Percentiles rank a stretch among this genome's conserved stretches.
These are phyloP conservation scores for Calephelis nemesis DNA, from an alignment of 1,140 invertebrate species.

Conservation along the genomic window DNA sequence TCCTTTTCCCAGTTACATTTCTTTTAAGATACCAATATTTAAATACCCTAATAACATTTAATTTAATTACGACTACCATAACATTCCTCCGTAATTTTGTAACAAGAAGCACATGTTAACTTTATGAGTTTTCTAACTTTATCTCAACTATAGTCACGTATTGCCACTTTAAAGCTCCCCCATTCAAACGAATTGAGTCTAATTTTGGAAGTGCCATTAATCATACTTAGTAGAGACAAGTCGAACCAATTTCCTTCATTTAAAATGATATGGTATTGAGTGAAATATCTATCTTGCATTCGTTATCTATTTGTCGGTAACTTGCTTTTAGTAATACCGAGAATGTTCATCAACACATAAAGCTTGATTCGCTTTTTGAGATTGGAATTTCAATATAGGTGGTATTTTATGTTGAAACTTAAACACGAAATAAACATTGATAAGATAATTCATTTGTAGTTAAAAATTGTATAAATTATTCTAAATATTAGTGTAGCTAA, in stretches of 20 bases:
- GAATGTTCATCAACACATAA: neutral
- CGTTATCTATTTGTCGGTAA: conserved; percentile 16
- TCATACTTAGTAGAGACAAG: conserved; percentile 62
- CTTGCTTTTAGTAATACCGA: neutral
- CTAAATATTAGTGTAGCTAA: no score
- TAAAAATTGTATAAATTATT: no score
- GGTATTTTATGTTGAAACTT: neutral
- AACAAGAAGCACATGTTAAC: conserved; percentile 9
- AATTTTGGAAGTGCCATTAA: conserved; percentile 65
- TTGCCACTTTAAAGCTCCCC: conserved; percentile 41
- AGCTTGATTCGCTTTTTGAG: neutral
- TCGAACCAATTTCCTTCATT: conserved; percentile 44
- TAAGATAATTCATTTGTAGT: no score
- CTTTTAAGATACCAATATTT: no score
- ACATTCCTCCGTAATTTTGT: neutral
- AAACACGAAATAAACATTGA: neutral
- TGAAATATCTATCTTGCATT: conserved; percentile 21
- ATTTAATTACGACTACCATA: neutral
- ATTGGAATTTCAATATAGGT: neutral
- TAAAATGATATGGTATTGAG: conserved; percentile 31
- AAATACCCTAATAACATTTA: neutral
- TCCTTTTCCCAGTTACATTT: no score
- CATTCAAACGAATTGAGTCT: conserved; percentile 59
- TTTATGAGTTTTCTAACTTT: conserved; percentile 7
- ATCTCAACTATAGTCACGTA: conserved; percentile 2